Base-by-base conservation (phyloP, 2,888 invertebrate species). In the Nesidiocoris tenuis region DNA sequence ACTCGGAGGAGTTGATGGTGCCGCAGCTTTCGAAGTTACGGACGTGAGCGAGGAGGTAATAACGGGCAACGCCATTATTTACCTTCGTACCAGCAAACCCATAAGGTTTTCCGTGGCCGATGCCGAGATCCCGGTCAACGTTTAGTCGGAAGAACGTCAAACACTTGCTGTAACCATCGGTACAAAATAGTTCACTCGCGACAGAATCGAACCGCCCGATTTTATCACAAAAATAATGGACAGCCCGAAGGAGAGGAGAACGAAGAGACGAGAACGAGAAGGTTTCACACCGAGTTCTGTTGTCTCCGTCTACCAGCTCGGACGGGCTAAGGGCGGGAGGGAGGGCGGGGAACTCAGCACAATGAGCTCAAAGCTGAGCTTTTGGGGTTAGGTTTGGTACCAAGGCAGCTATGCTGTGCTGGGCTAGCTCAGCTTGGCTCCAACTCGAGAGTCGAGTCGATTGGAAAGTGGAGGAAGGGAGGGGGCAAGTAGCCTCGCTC, bases 401-500 rank as follows among this genome's bases (percentile, higher is more conserved):
- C 39, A 7, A 39, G 3, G 12, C 39, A 12, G 3, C 39, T 12
- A 39, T 12, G 39, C n/a, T n/a, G n/a, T n/a, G 39, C 39, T 39
- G 39, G n/a, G 39, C 39, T 39, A 3, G 39, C 39, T 39, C 39
- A 12, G 39, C 39, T n/a, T 39, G 39, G 39, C 39, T n/a, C 39
- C 39, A 39, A 39, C 39, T 22, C 21, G 25, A 18, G 17, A 25
- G 77, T 79, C 75, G 75, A 78, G 77, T 80, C 81, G 81, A 81
- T 81, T 81, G 80, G 79, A 80, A 79, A 79, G 81, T 80, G 78
- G 80, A 79, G 80, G 80, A 79, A 79, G 81, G 80, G 78, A 80
- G 79, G 80, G 80, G 79, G 80, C 80, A 79, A 68, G 79, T 85
- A 86, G 87, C 86, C 87, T 87, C 87, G 85, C 85, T 85, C 84